A percentile compares a stretch with the other conserved stretches of the same genome.
Conservation (phyloP, 1,140 invertebrate genomes). For the Chelonus insularis region DNA sequence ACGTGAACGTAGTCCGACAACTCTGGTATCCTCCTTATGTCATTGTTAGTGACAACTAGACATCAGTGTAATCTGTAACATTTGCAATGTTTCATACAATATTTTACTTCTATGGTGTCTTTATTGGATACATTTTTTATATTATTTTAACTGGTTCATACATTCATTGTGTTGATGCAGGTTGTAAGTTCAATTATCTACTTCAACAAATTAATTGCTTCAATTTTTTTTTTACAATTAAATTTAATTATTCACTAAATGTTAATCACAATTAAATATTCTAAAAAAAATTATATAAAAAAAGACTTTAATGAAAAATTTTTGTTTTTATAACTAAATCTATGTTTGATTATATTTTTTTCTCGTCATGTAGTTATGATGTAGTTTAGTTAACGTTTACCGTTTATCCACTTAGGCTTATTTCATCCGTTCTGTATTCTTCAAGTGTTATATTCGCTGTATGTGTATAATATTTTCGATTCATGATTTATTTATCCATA, state of each 20-base stretch:
- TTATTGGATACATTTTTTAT: neutral
- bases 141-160: neutral
- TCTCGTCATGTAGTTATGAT: neutral
- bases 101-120: neutral
- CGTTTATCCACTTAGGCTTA: constrained; percentile 25
- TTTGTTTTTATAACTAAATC: too few relatives aligned
- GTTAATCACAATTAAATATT: too few relatives aligned
- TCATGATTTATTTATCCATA: neutral
- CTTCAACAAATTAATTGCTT: neutral
- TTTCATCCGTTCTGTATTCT: constrained; percentile 13
- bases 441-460: constrained; percentile 12
- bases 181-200: neutral
- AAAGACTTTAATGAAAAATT: too few relatives aligned
- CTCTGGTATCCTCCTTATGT: too few relatives aligned
- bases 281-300: too few relatives aligned
- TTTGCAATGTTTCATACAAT: neutral
- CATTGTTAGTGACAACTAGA: constrained; percentile 1
- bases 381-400: constrained; percentile 24
- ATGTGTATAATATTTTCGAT: neutral
- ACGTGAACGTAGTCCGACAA: too few relatives aligned
- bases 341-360: neutral
- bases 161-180: neutral
- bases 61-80: neutral
- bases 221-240: too few relatives aligned
- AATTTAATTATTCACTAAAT: too few relatives aligned